Base-by-base conservation (phyloP, 2,888 invertebrate species). In the Gastrophysa polygoni region DNA sequence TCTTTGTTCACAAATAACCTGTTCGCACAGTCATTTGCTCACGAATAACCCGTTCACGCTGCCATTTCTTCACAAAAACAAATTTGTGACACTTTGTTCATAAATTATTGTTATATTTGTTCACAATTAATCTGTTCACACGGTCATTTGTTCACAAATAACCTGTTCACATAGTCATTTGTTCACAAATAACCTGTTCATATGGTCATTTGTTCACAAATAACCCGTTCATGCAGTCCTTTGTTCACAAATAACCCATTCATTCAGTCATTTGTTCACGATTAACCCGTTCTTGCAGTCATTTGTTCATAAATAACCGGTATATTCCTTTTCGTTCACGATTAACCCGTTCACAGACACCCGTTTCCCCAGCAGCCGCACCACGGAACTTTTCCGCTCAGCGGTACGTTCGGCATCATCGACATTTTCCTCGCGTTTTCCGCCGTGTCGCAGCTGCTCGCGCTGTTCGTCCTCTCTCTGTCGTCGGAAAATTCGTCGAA, bases 351-450 rank as follows among this genome's bases (percentile, higher is more conserved):
- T 75, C 69, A 72, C 66, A 74, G 66, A 78, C 92, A 92, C 0
- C 92, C 91, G 68, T 91, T 91, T 0, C 92, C 92, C 92, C 92
- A 92, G 71, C 92, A 92, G 0, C 91, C 92, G 74, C 92, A 92
- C 92, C 92, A 92, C 0, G 92, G 92, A 69, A 92, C 88, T 72
- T 87, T 90, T 10, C 86, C 89, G 50, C 84, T 84, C 54, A 83
- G 80, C 43, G 84, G 83, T 1, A 86, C 83, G 0, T 75, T 85
- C 0, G 90, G 89, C 46, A 88, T 85, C 55, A 87, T 87, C 59
- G 90, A 85, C 62, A 87, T 83, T 74, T 89, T 90, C 73, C 89
- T 84, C 24, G 66, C 64, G 44, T 70, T 60, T 1, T 84, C 87
- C 2, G 84, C 82, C 0, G 86, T 87, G 3, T 87, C 84, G 0